Evolutionary conservation across 2,888 invertebrate genomes (phyloP).

Genomic region (Deilephila elpenor): DNA sequence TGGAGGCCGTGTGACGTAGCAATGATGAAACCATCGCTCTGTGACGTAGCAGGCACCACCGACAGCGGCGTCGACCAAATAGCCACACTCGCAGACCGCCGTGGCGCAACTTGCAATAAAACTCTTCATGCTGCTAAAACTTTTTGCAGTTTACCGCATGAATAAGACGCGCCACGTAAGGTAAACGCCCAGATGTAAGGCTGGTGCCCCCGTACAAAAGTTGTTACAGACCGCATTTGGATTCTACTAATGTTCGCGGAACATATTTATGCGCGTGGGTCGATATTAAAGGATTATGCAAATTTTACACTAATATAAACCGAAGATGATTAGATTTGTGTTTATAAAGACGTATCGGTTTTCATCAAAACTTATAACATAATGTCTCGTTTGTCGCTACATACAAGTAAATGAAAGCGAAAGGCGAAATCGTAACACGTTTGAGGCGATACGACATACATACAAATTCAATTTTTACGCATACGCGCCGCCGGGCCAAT

Average conservation of each 20-base stretch:
- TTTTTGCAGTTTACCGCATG: constrained; percentile 50
- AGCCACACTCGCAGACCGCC: neutral
- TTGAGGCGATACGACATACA: constrained; percentile 35
- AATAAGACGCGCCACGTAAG: constrained; percentile 12
- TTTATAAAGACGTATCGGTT: neutral
- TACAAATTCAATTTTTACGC: constrained; percentile 37
- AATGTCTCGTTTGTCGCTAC: constrained; percentile 23
- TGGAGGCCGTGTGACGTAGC: constrained; percentile 58
- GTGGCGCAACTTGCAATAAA: neutral
- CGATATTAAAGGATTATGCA: constrained; percentile 50
- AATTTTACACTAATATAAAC: constrained; percentile 35
- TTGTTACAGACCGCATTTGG: constrained; percentile 42
- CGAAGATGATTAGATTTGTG: neutral
- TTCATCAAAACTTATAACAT: neutral
- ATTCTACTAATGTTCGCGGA: constrained; percentile 57
- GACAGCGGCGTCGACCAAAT: neutral
- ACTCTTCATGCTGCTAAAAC: constrained; percentile 25
- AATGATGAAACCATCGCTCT: constrained; percentile 68
- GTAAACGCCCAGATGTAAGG: constrained; percentile 34
- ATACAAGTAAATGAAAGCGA: constrained; percentile 37
- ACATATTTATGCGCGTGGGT: constrained; percentile 53
- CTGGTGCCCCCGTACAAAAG: constrained; percentile 33
- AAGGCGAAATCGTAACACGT: constrained; percentile 37
- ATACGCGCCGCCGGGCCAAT: neutral
- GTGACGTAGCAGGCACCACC: constrained; percentile 52